Conservation (phyloP, 2,888 invertebrate species). For the Lithophane semibrunnea region DNA sequence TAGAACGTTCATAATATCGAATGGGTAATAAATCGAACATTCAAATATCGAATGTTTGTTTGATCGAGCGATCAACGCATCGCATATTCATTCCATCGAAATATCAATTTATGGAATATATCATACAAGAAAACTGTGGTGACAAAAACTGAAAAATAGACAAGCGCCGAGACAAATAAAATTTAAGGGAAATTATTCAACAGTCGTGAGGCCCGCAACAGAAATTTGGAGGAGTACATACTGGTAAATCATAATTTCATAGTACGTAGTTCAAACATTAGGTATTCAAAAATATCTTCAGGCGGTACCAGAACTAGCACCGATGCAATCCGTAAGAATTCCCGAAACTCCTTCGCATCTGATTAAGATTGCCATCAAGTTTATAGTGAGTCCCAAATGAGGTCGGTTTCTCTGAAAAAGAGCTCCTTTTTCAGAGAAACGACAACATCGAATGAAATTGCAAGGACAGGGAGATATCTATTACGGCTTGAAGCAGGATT, state of each 20-base stretch:
- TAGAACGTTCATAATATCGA: too few relatives aligned
- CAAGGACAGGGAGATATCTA: neutral
- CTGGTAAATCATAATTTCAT: neutral
- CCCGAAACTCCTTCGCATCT: neutral
- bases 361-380: slow-evolving; percentile 16
- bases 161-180: neutral
- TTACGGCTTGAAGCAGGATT: neutral
- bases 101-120: too few relatives aligned
- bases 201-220: neutral
- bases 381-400: slow-evolving; percentile 20
- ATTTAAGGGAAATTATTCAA: too few relatives aligned
- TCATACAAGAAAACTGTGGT: too few relatives aligned
- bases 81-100: too few relatives aligned
- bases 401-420: neutral
- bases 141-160: neutral
- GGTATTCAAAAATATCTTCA: too few relatives aligned
- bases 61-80: too few relatives aligned
- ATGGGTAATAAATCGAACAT: too few relatives aligned
- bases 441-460: neutral
- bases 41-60: too few relatives aligned
- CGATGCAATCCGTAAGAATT: slow-evolving; percentile 18
- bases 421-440: neutral
- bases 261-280: neutral
- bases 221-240: neutral
- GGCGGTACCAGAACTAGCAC: neutral